Evolutionary conservation across 37 sponge, comb jelly and placozoan species (phyloP).

Genomic region (Lycopodina hypogea): DNA sequence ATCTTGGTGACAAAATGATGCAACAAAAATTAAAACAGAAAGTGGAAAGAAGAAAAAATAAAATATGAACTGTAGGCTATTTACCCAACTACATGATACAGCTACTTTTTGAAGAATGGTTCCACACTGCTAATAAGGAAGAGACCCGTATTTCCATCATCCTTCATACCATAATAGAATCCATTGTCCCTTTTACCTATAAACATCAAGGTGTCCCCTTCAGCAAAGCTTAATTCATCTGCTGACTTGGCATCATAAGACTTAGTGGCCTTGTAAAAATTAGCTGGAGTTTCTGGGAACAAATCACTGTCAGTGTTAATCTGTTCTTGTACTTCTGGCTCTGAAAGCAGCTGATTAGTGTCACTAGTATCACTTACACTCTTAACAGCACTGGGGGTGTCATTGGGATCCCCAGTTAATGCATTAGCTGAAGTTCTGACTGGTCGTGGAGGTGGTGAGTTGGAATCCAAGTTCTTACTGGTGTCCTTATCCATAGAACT

Average conservation of each 20-base stretch:
- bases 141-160: slow-evolving; percentile 68
- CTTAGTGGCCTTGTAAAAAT: slow-evolving; percentile 44
- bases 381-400: not conserved
- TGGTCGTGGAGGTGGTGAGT: too few relatives aligned
- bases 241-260: slow-evolving; percentile 22
- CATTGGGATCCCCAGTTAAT: too few relatives aligned
- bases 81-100: not conserved
- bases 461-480: too few relatives aligned
- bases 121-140: slow-evolving; percentile 57
- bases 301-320: not conserved
- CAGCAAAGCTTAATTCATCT: slow-evolving; percentile 42
- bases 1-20: too few relatives aligned
- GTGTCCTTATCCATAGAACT: too few relatives aligned
- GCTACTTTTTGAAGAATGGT: slow-evolving; percentile 15
- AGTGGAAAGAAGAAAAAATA: not conserved
- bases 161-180: slow-evolving; percentile 65
- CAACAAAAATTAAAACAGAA: too few relatives aligned
- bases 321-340: not conserved
- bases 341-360: not conserved
- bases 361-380: not conserved
- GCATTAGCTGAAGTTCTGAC: too few relatives aligned
- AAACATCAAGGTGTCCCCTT: slow-evolving; percentile 54
- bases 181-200: slow-evolving; percentile 26
- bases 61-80: not conserved
- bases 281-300: slow-evolving; percentile 15